Evolutionary conservation across 2,888 invertebrate genomes (phyloP), one percentile per base, ranked within the genome.

Genomic region (Stenodera caucasica): DNA sequence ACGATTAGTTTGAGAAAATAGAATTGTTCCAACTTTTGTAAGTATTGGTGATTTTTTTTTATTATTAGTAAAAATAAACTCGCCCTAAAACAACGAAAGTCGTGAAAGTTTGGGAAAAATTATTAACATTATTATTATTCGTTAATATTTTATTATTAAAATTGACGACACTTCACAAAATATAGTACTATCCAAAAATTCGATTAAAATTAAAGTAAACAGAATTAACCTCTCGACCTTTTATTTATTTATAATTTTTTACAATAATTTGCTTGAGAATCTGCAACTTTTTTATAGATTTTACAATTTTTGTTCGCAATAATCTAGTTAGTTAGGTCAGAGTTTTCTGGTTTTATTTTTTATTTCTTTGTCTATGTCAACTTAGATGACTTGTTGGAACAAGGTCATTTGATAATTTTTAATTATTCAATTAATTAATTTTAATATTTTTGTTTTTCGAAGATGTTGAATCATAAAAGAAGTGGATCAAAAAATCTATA

Each of bases 11-110:
- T n/a, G n/a, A 8, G 9, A 30, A 30, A 30, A 6, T 12, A 14
- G 1, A 35, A 35, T 67, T 67, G 68, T 72, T 74, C 69, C 70
- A 68, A 61, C 71, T 71, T 71, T 67, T 71, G 73, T 74, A 71
- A 73, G 73, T 70, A 57, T 59, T 37, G 62, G 3, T 26, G 55
- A n/a, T n/a, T 51, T 57, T 18, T 2, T 23, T 32, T 49, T 33
- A 18, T 18, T 49, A 23, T 15, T 33, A 15, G 26, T 52, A 15
- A 45, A n/a, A 32, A 50, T 29, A 45, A 49, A 23, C 11, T 49
- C 55, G 6, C 12, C 32, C 8, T 23, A n/a, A n/a, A 32, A 32
- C 35, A 18, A 40, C 30, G 14, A 54, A 2, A 35, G 6, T 35
- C 21, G 54, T 29, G 53, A 32, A 32, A 29, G 51, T 14, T 32